Evolutionary conservation across 2,888 invertebrate genomes (phyloP), one percentile per base, ranked within the genome.

Genomic region (Xestia c-nigrum): DNA sequence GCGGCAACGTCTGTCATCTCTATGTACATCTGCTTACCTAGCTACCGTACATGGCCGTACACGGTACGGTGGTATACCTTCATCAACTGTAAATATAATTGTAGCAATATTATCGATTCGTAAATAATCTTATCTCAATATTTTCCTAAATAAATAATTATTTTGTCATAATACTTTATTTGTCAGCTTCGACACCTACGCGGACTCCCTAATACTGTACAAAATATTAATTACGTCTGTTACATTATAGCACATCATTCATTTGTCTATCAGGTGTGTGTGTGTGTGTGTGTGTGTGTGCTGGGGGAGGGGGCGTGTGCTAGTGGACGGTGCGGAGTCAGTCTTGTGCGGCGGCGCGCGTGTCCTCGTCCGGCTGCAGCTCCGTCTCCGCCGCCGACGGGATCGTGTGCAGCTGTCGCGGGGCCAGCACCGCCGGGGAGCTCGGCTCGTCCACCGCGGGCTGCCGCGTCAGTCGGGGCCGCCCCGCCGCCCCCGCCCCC

Each of bases 401-500:
- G 91, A 95, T 95, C 16, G 95, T 95, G 89, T 94, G 94, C 91
- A 95, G 90, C 80, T 85, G 92, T 52, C 94, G 94, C 89, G 94
- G 93, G 65, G 92, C 88, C 74, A 91, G 89, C 88, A 90, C 90
- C 10, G 75, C 90, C 72, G 89, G 88, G 43, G 91, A 86, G 76
- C 75, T 85, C 98, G 97, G 97, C 90, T 98, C 98, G 83, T 98
- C 98, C 79, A 98, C 97, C 21, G 98, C 98, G 88, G 98, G 97
- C 94, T 99, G 99, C 12, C 98, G 97, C 61, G 98, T 98, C 71
- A 98, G 95, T 40, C 98, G 97, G 12, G 98, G 98, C 93, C 98
- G 98, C 72, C 21, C 50, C 7, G 50, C 12, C 10, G 46, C 12
- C 1, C 46, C 46, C 46, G 46, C 12, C 12, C 1, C 46, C 43